These are phyloP conservation scores for Melanostigma gelatinosum DNA, from an alignment of 2,113 vertebrate genomes.

Conservation along the genomic window DNA sequence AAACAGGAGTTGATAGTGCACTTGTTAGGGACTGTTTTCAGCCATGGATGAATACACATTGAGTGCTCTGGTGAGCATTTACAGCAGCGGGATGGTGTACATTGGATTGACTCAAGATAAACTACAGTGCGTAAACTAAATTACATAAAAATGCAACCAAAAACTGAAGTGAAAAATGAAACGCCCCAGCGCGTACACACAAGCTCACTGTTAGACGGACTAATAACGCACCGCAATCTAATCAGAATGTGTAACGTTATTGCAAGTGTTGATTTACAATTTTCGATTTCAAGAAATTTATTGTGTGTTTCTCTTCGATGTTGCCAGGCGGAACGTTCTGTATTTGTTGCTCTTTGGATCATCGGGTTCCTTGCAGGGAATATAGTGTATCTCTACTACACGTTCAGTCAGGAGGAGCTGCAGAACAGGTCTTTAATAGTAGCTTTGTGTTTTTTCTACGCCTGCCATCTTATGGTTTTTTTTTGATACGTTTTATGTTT, in stretches of 20 bases:
- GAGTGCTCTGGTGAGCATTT: too few relatives aligned
- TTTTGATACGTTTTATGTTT: slow-evolving; percentile 12
- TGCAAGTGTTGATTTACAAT: neutral
- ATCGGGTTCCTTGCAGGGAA: slow-evolving; percentile 91
- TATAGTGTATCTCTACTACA: slow-evolving; percentile 92
- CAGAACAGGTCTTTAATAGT: slow-evolving; percentile 82
- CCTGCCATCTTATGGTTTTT: slow-evolving; percentile 29
- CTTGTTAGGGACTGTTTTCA: too few relatives aligned
- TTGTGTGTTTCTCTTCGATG: slow-evolving; percentile 24
- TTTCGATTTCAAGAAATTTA: neutral
- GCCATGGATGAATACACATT: too few relatives aligned
- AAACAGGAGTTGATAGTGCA: too few relatives aligned
- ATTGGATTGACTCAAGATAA: too few relatives aligned
- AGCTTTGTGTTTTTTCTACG: slow-evolving; percentile 18
- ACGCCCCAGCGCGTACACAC: neutral
- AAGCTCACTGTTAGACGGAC: neutral
- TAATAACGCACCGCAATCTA: neutral
- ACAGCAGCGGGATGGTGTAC: too few relatives aligned
- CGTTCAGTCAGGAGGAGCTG: slow-evolving; percentile 93
- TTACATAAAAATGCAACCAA: neutral
- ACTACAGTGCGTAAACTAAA: too few relatives aligned
- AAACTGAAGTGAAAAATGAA: neutral
- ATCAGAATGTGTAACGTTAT: neutral
- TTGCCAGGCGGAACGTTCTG: slow-evolving; percentile 92
- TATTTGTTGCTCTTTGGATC: slow-evolving; percentile 92